These are phyloP conservation scores for Platichthys flesus DNA, from an alignment of 2,113 vertebrate genomes.

Conservation along the genomic window DNA sequence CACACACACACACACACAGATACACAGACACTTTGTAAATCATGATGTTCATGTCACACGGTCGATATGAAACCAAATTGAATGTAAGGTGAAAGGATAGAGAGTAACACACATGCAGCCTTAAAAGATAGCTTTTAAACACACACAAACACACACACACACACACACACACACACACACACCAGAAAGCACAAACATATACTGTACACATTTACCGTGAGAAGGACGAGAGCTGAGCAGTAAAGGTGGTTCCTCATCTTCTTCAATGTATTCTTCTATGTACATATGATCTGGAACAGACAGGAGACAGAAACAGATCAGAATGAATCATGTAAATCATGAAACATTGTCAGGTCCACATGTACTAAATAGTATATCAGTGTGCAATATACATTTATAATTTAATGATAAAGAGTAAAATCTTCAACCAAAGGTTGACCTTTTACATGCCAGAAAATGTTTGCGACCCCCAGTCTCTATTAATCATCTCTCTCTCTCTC, in stretches of 20 bases:
- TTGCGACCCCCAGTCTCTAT: neutral
- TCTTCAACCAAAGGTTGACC: too few relatives aligned
- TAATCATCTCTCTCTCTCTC: neutral
- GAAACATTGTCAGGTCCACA: neutral
- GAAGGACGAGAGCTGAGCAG: slow-evolving; percentile 76
- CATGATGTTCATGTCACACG: neutral
- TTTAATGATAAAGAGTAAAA: neutral
- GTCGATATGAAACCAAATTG: neutral
- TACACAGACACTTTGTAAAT: neutral
- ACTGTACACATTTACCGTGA: slow-evolving; percentile 69
- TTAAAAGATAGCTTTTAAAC: neutral
- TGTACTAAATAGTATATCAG: neutral
- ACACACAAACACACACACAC: neutral
- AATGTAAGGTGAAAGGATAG: neutral
- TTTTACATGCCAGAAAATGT: neutral
- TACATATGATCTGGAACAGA: slow-evolving; percentile 79
- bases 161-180: neutral
- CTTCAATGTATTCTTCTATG: slow-evolving; percentile 82
- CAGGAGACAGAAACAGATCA: neutral
- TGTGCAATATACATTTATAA: neutral
- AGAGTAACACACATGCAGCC: neutral
- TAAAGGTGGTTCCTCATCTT: slow-evolving; percentile 84
- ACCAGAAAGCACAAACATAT: neutral
- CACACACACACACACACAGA: too few relatives aligned
- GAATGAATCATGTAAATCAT: neutral